Evolutionary conservation across 2,797 vertebrate species (phyloP).

Genomic region (Tinamus major): DNA sequence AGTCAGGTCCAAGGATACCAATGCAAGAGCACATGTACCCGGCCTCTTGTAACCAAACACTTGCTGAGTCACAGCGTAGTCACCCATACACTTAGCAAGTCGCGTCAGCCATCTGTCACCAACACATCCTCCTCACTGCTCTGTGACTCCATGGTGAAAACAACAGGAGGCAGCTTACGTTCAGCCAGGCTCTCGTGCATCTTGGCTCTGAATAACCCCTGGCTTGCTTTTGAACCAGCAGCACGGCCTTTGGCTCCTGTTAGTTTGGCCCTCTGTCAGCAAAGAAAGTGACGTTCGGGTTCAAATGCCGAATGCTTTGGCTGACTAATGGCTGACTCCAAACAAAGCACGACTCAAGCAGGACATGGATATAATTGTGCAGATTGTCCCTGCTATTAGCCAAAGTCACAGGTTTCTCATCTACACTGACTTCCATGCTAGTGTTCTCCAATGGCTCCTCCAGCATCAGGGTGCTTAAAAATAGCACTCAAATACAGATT

Average conservation of each 20-base stretch:
- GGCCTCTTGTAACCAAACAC: constrained; percentile 52
- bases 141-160: constrained; percentile 53
- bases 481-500: background rate
- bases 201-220: constrained; percentile 40
- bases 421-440: rapidly evolving
- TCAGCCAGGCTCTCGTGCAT: background rate
- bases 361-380: background rate
- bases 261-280: constrained; percentile 28
- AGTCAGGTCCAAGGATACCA: background rate
- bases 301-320: constrained; percentile 11
- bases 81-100: constrained; percentile 26
- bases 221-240: constrained; percentile 23
- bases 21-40: constrained; percentile 22
- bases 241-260: constrained; percentile 10
- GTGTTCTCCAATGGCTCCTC: background rate
- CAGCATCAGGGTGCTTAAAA: background rate
- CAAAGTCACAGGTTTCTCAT: background rate
- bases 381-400: background rate
- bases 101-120: constrained; percentile 64
- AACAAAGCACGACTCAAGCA: background rate
- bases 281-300: constrained; percentile 39
- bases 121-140: constrained; percentile 67
- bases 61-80: constrained; percentile 74
- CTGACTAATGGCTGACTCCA: constrained; percentile 39
- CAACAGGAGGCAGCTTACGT: constrained; percentile 40